Conservation (phyloP, 2,888 invertebrate genomes). For the Melikaiella ostensackeni region DNA sequence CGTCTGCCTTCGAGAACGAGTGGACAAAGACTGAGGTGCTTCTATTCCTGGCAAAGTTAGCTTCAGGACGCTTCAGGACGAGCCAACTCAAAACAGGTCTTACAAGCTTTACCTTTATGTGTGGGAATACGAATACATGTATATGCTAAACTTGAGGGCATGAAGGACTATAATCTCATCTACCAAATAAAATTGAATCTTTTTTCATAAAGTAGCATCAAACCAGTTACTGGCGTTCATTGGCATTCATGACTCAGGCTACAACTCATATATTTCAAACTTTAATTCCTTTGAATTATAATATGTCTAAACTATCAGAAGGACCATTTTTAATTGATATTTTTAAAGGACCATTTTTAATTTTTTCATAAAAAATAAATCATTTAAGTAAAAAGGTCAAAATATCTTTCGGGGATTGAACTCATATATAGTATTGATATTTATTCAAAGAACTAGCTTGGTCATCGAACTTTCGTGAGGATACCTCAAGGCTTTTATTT, state of each 20-base stretch:
- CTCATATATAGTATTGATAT: neutral
- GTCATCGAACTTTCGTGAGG: slow-evolving; percentile 32
- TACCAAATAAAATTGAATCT: slow-evolving; percentile 1
- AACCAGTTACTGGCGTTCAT: slow-evolving; percentile 24
- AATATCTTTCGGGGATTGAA: too few relatives aligned
- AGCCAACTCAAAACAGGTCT: slow-evolving; percentile 61
- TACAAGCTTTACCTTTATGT: slow-evolving; percentile 55
- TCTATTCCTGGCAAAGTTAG: slow-evolving; percentile 56
- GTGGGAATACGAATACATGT: slow-evolving; percentile 1
- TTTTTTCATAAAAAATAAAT: too few relatives aligned
- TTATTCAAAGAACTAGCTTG: slow-evolving; percentile 38
- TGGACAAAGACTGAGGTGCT: slow-evolving; percentile 52
- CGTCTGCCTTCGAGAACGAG: slow-evolving; percentile 41
- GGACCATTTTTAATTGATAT: too few relatives aligned
- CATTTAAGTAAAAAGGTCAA: too few relatives aligned
- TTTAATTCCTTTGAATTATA: neutral
- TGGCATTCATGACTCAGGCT: neutral
- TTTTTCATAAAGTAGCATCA: slow-evolving; percentile 10
- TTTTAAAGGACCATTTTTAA: too few relatives aligned
- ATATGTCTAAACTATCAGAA: too few relatives aligned
- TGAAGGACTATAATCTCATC: neutral
- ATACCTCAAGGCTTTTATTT: neutral
- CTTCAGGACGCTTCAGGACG: slow-evolving; percentile 55
- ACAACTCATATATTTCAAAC: neutral
- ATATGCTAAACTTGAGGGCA: slow-evolving; percentile 28